These are phyloP conservation scores for Ormyrus thymus DNA, from an alignment of 2,888 invertebrate genomes.

Conservation along the genomic window DNA sequence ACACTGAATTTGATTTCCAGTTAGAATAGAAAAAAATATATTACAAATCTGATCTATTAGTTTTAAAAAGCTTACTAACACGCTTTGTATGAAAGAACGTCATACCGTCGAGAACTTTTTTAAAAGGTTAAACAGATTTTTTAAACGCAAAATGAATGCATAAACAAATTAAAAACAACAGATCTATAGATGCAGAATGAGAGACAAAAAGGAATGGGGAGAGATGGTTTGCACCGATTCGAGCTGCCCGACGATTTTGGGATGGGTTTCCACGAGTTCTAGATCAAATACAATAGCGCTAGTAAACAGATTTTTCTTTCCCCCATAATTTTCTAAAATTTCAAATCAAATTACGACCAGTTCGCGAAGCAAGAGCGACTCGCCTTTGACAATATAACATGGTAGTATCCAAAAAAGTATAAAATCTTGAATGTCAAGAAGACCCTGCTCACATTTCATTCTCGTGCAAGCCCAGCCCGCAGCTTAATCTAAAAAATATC, in stretches of 20 bases:
- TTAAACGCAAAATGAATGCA: neutral
- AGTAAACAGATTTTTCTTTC: neutral
- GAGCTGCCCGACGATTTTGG: constrained; percentile 63
- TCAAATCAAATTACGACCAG: neutral
- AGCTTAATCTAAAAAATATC: constrained; percentile 51
- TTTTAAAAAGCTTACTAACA: neutral
- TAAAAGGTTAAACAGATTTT: neutral
- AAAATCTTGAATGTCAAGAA: constrained; percentile 51
- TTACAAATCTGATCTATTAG: too few relatives aligned
- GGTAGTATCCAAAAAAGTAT: constrained; percentile 27
- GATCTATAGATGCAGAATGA: neutral
- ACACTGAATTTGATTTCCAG: constrained; percentile 45
- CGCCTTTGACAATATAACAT: constrained; percentile 21
- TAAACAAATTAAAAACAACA: neutral
- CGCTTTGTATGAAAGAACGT: neutral
- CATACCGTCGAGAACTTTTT: too few relatives aligned
- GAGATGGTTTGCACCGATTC: constrained; percentile 50
- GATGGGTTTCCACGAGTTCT: constrained; percentile 58
- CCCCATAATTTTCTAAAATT: too few relatives aligned
- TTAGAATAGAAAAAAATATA: neutral
- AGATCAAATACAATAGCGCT: constrained; percentile 2
- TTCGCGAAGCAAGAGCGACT: constrained; percentile 13
- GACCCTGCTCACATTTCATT: constrained; percentile 44
- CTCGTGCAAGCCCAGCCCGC: constrained; percentile 57
- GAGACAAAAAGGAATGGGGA: neutral